Percentiles rank a stretch among this genome's conserved stretches.
These are phyloP conservation scores for Patella ulyssiponensis DNA, from an alignment of 2,888 invertebrate species.

Conservation along the genomic window DNA sequence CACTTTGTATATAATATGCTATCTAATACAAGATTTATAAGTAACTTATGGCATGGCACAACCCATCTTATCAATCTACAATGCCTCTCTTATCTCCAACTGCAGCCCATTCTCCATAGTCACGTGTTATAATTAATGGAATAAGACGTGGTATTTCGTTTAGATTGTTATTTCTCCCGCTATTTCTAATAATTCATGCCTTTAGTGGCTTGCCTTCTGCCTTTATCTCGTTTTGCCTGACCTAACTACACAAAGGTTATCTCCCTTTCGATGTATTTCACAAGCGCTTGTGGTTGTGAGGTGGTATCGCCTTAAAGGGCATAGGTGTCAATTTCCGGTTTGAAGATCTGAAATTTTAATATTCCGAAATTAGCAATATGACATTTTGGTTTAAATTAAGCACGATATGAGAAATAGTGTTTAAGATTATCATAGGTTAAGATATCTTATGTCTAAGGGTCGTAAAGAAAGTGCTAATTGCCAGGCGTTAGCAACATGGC, in stretches of 20 bases:
- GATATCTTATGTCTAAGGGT: too few species aligned
- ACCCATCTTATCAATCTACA: slow-evolving; percentile 7
- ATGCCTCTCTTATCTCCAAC: background rate
- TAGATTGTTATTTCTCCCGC: background rate
- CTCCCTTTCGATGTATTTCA: background rate
- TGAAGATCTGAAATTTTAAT: background rate
- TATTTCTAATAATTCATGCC: background rate
- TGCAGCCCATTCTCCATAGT: background rate
- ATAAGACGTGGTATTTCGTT: background rate
- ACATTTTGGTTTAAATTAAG: too few species aligned
- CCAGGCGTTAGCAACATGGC: too few species aligned
- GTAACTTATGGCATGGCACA: background rate
- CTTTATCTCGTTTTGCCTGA: slow-evolving; percentile 4
- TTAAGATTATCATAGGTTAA: too few species aligned
- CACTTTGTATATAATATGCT: background rate
- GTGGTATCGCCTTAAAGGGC: slow-evolving; percentile 2
- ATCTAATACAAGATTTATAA: slow-evolving; percentile 1
- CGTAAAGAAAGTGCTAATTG: too few species aligned
- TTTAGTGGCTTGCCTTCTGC: background rate
- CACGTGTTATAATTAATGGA: slow-evolving; percentile 10
- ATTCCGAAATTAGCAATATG: too few species aligned
- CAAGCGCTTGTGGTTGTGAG: background rate
- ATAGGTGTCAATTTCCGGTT: background rate
- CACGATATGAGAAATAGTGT: too few species aligned
- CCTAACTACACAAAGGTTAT: background rate